Evolutionary conservation across 2,888 invertebrate genomes (phyloP).

Genomic region (Parnassius orleans): DNA sequence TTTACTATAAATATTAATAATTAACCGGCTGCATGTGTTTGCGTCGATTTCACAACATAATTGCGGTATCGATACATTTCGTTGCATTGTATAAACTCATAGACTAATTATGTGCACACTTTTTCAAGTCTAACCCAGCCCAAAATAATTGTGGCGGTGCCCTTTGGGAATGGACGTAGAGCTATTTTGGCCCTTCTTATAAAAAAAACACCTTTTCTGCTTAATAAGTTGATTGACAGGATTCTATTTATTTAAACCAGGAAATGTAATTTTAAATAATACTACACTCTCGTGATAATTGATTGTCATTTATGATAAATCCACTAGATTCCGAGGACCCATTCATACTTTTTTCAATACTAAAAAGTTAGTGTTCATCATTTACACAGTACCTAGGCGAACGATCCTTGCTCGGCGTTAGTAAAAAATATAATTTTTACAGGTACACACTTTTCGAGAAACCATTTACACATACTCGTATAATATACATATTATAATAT

Average conservation of each 20-base stretch:
- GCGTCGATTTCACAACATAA: slow-evolving; percentile 65
- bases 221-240: slow-evolving; percentile 77
- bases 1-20: slow-evolving; percentile 46
- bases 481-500: too few species aligned
- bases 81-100: slow-evolving; percentile 73
- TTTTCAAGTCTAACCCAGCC: slow-evolving; percentile 43
- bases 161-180: slow-evolving; percentile 37
- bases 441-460: too few species aligned
- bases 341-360: too few species aligned
- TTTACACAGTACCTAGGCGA: too few species aligned
- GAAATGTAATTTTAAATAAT: slow-evolving; percentile 35
- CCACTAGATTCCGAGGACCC: background rate
- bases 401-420: too few species aligned
- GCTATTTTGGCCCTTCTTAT: slow-evolving; percentile 38
- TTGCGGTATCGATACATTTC: slow-evolving; percentile 59
- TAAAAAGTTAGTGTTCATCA: too few species aligned
- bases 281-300: background rate
- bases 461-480: too few species aligned
- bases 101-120: slow-evolving; percentile 68
- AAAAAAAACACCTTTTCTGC: slow-evolving; percentile 52
- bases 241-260: slow-evolving; percentile 55
- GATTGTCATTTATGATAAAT: background rate
- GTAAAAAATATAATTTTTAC: too few species aligned
- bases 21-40: slow-evolving; percentile 66
- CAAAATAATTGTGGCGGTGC: slow-evolving; percentile 59